Evolutionary conservation across 2,888 invertebrate genomes (phyloP).

Genomic region (Luperina nickerlii): DNA sequence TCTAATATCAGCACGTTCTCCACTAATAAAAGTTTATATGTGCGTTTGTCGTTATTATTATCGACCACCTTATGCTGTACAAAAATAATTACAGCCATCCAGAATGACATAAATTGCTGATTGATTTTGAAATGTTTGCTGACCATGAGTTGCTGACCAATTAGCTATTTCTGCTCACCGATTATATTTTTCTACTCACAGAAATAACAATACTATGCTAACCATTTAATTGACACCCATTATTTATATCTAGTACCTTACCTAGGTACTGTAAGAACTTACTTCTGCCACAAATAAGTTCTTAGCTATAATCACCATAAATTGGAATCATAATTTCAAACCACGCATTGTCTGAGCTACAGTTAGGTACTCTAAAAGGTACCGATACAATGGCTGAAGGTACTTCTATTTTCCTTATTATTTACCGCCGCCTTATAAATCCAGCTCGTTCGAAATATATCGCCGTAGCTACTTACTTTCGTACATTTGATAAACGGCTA

Average conservation of each 20-base stretch:
- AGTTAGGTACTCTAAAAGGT: constrained; percentile 12
- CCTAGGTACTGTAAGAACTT: background rate
- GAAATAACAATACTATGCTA: too few species aligned
- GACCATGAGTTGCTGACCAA: too few species aligned
- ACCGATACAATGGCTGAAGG: constrained; percentile 33
- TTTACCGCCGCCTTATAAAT: constrained; percentile 48
- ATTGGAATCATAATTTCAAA: constrained; percentile 20
- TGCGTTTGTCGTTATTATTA: too few species aligned
- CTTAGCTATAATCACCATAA: constrained; percentile 32
- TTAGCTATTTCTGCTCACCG: too few species aligned
- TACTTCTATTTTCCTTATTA: constrained; percentile 37
- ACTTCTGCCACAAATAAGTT: background rate
- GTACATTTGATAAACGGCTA: constrained; percentile 70
- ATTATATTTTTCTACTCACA: too few species aligned
- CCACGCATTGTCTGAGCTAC: constrained; percentile 33
- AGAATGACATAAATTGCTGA: too few species aligned
- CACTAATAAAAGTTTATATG: too few species aligned
- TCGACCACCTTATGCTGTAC: too few species aligned
- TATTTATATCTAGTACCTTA: background rate
- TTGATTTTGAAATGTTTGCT: too few species aligned
- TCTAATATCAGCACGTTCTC: too few species aligned
- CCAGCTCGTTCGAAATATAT: constrained; percentile 51
- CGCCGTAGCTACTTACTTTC: constrained; percentile 58
- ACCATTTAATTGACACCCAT: too few species aligned
- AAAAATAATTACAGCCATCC: too few species aligned